Evolutionary conservation across 2,888 invertebrate genomes (phyloP).

Genomic region (Macaria liturata): DNA sequence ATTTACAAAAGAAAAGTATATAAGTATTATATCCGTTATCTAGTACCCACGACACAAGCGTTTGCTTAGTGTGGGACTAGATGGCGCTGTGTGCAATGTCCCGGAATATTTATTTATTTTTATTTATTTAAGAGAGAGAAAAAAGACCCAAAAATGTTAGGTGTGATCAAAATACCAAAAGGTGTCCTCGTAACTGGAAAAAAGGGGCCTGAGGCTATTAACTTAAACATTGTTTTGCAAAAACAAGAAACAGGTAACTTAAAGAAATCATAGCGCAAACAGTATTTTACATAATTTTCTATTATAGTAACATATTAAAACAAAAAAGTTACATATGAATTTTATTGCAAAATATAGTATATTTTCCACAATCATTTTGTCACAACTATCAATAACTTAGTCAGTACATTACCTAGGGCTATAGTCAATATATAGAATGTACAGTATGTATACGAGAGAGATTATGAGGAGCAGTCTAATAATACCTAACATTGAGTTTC

Average conservation of each 20-base stretch:
- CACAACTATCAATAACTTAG: slow-evolving; percentile 18
- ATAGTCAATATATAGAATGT: slow-evolving; percentile 73
- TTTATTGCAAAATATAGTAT: slow-evolving; percentile 8
- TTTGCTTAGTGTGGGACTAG: too few species aligned
- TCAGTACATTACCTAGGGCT: slow-evolving; percentile 55
- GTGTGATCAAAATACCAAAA: slow-evolving; percentile 54
- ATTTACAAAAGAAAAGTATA: too few species aligned
- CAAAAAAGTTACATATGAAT: slow-evolving; percentile 13
- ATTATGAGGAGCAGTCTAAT: slow-evolving; percentile 70
- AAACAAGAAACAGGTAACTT: slow-evolving; percentile 35
- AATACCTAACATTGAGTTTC: slow-evolving; percentile 80
- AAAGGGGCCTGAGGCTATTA: slow-evolving; percentile 50
- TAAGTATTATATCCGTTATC: too few species aligned
- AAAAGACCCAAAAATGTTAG: slow-evolving; percentile 41
- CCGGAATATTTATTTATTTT: too few species aligned
- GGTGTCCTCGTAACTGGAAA: slow-evolving; percentile 53
- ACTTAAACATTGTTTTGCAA: slow-evolving; percentile 57
- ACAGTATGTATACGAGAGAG: slow-evolving; percentile 69
- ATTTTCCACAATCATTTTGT: slow-evolving; percentile 5
- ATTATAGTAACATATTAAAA: slow-evolving; percentile 16
- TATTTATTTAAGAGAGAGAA: slow-evolving; percentile 25
- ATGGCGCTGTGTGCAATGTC: too few species aligned
- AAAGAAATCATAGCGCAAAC: not conserved
- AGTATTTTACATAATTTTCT: not conserved
- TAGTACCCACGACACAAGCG: too few species aligned